phyloP scores from a whole-genome alignment of 2,797 vertebrate species.

The Morus bassanus region DNA sequence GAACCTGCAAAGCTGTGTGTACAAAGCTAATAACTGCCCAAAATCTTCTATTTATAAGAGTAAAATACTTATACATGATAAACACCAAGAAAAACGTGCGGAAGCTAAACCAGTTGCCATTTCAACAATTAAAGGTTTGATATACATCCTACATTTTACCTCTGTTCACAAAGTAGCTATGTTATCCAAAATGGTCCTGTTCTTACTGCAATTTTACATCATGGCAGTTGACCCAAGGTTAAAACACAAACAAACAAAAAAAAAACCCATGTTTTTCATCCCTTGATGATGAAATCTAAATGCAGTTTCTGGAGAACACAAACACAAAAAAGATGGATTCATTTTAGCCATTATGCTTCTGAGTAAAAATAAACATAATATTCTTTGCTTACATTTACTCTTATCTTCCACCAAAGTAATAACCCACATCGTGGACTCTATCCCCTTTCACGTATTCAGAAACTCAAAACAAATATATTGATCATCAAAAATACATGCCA shows the following conservation, averaged over 20 bases:
- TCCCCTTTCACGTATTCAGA: neutral
- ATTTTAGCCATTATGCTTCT: neutral
- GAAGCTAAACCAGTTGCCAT: neutral
- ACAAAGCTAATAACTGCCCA: neutral
- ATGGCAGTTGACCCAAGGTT: neutral
- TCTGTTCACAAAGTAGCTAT: neutral
- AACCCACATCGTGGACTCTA: neutral
- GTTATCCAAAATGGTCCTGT: neutral
- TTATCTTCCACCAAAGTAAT: neutral
- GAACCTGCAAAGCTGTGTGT: fast-evolving
- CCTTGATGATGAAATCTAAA: neutral
- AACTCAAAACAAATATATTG: neutral
- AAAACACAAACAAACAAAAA: neutral
- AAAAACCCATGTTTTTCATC: neutral
- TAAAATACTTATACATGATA: neutral
- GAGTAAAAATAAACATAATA: neutral
- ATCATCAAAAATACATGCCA: neutral
- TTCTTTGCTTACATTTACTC: neutral
- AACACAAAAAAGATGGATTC: neutral
- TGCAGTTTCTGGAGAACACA: neutral
- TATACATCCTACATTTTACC: neutral
- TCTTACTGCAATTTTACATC: neutral
- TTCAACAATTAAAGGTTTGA: neutral
- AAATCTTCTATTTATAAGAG: neutral
- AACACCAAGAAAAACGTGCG: neutral